phyloP scores from a whole-genome alignment of 2,113 vertebrate genomes.

The Atlantisia rogersi region DNA sequence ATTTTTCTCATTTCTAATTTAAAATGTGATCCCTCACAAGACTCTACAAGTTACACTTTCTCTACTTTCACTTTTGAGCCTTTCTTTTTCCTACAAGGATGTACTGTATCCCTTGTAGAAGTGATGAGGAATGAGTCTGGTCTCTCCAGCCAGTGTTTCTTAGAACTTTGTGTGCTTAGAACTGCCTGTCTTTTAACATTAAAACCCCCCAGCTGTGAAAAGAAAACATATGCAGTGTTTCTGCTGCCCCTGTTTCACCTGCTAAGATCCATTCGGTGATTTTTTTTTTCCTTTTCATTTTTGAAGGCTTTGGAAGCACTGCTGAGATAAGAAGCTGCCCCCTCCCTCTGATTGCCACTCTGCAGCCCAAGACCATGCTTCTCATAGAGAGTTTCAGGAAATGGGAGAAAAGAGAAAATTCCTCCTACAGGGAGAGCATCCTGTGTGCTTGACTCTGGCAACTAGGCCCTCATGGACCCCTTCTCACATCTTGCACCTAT shows the following conservation, averaged over 20 bases:
- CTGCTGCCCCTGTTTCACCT: neutral
- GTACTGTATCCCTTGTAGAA: neutral
- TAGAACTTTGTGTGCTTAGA: neutral
- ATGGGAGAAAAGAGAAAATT: neutral
- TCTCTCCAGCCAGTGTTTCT: neutral
- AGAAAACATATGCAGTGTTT: neutral
- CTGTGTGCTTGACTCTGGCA: neutral
- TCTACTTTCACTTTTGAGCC: neutral
- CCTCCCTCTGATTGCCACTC: neutral
- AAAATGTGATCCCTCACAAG: neutral
- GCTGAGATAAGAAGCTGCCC: conserved; percentile 13
- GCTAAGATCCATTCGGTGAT: neutral
- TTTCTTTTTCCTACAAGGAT: neutral
- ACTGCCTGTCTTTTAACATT: neutral
- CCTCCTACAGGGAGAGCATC: neutral
- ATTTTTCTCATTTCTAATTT: neutral
- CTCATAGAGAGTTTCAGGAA: neutral
- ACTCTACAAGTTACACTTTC: neutral
- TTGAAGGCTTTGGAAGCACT: neutral
- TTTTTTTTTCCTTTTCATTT: neutral
- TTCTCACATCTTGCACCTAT: neutral
- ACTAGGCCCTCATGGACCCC: neutral
- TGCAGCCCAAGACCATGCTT: neutral
- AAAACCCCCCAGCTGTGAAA: neutral
- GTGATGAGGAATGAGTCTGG: neutral